phyloP scores from a whole-genome alignment of 2,797 vertebrate species.

The Lycodopsis pacificus region DNA sequence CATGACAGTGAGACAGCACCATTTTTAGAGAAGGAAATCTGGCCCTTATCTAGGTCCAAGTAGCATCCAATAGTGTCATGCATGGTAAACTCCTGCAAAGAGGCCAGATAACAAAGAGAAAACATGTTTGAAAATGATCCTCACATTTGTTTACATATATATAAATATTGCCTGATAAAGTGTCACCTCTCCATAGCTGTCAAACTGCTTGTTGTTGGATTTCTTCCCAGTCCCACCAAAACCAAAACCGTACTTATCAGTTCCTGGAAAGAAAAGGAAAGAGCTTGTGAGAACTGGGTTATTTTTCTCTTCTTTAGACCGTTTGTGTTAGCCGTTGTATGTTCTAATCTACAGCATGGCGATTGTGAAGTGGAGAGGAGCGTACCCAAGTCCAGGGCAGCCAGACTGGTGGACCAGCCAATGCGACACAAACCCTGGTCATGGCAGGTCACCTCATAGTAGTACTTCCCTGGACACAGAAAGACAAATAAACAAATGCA shows the following conservation, averaged over 20 bases:
- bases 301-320: not conserved
- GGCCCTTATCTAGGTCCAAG: constrained; percentile 89
- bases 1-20: constrained; percentile 74
- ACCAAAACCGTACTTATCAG: constrained; percentile 96
- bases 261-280: constrained; percentile 78
- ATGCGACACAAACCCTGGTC: constrained; percentile 96
- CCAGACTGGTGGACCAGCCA: constrained; percentile 94
- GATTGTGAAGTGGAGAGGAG: not conserved
- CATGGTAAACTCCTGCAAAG: constrained; percentile 95
- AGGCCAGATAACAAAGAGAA: not conserved
- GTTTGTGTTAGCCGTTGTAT: not conserved
- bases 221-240: constrained; percentile 99
- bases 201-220: constrained; percentile 98
- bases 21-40: constrained; percentile 96
- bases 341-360: not conserved
- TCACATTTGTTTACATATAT: not conserved
- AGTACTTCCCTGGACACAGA: constrained; percentile 89
- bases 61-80: constrained; percentile 97
- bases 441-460: constrained; percentile 94
- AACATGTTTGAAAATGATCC: not conserved
- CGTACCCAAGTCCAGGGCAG: constrained; percentile 94
- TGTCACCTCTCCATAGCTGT: constrained; percentile 97
- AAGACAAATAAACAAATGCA: not conserved
- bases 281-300: not conserved
- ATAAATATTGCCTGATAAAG: not conserved